Conservation (phyloP, 53 echinoderm and acorn worm genomes). For the Mesocentrotus franciscanus region DNA sequence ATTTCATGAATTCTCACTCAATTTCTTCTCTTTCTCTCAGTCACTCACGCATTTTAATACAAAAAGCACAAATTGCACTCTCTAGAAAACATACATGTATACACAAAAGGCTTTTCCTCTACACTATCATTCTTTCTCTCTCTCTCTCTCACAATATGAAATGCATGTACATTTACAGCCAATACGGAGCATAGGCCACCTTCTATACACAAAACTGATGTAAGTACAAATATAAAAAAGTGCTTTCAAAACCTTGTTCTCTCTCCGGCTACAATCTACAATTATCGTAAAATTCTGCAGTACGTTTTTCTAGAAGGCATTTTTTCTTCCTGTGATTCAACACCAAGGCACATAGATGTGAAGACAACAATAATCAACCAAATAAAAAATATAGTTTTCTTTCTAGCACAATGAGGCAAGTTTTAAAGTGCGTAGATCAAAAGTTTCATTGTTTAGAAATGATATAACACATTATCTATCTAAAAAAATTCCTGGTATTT, state of each 20-base stretch:
- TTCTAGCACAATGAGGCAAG: background rate
- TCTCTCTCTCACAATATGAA: constrained; percentile 11
- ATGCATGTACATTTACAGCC: constrained; percentile 3
- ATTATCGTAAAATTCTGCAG: constrained; percentile 30
- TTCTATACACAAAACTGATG: constrained; percentile 42
- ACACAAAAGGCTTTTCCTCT: background rate
- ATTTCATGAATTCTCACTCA: background rate
- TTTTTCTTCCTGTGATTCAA: background rate
- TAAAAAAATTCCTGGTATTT: background rate
- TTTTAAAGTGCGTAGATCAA: background rate
- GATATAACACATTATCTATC: background rate
- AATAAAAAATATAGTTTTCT: background rate
- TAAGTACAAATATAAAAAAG: constrained; percentile 68
- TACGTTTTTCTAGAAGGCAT: constrained; percentile 62
- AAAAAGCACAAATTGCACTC: constrained; percentile 64
- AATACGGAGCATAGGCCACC: background rate
- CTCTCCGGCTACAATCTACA: constrained; percentile 37
- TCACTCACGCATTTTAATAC: background rate
- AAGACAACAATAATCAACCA: constrained; percentile 30
- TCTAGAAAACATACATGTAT: constrained; percentile 8
- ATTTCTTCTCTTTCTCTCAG: background rate
- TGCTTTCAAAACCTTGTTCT: background rate
- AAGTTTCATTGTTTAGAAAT: background rate
- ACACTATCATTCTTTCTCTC: background rate
- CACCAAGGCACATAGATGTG: constrained; percentile 48